Conservation (phyloP, 2,888 invertebrate species). For the Meliscaeva auricollis region DNA sequence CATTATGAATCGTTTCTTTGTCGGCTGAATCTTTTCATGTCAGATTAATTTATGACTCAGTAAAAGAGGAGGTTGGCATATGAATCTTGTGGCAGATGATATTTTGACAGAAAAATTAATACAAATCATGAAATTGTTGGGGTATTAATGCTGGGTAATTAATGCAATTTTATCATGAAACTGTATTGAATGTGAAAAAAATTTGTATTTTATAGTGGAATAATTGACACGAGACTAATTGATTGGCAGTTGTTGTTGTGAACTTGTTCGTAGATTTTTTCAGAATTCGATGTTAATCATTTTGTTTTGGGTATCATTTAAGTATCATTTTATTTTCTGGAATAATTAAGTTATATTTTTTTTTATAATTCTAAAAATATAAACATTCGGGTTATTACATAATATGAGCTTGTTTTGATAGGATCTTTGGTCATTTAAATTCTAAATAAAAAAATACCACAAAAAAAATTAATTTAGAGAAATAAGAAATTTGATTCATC, state of each 20-base stretch:
- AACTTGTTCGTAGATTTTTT: too few species aligned
- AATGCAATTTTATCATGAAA: background rate
- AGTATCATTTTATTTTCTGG: too few species aligned
- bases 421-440: too few species aligned
- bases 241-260: background rate
- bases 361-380: too few species aligned
- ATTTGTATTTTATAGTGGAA: background rate
- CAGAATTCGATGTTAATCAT: too few species aligned
- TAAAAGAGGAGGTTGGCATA: constrained; percentile 4
- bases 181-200: background rate
- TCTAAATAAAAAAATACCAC: too few species aligned
- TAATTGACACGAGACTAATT: background rate
- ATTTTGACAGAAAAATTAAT: constrained; percentile 5
- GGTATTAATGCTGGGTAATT: background rate
- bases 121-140: background rate
- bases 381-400: too few species aligned
- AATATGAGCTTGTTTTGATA: too few species aligned
- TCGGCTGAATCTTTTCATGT: constrained; percentile 3
- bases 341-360: too few species aligned
- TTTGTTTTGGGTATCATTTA: too few species aligned
- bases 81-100: background rate
- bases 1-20: background rate
- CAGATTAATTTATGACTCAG: constrained; percentile 5
- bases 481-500: too few species aligned
- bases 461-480: too few species aligned